These are phyloP conservation scores for Damaliscus lunatus DNA, from an alignment of 2,113 vertebrate genomes.

Conservation along the genomic window DNA sequence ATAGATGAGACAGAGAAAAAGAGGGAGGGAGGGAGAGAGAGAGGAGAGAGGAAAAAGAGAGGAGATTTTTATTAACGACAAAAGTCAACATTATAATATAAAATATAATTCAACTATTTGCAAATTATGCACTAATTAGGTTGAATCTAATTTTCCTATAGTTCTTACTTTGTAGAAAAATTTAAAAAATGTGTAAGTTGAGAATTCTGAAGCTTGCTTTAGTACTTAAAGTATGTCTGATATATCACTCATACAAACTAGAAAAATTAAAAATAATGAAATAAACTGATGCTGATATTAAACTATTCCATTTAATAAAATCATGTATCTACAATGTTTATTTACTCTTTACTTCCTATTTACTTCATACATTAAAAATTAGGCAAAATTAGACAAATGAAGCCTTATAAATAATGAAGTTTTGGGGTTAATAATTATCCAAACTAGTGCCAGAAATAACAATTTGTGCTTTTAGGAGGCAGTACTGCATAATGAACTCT, in stretches of 20 bases:
- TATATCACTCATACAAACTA: not conserved
- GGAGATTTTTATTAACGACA: not conserved
- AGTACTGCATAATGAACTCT: not conserved
- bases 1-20: not conserved
- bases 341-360: not conserved
- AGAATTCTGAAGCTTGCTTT: not conserved
- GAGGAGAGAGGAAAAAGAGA: not conserved
- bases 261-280: not conserved
- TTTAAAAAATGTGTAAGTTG: not conserved
- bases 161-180: not conserved
- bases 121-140: not conserved
- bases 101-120: not conserved
- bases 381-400: not conserved
- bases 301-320: not conserved
- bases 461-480: not conserved
- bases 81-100: not conserved
- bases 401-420: not conserved
- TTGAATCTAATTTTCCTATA: not conserved
- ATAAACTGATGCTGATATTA: not conserved
- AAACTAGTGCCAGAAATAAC: not conserved
- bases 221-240: not conserved
- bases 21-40: not conserved
- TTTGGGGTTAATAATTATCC: not conserved
- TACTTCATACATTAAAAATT: not conserved
- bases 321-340: not conserved